Evolutionary conservation across 2,797 vertebrate species (phyloP).

Genomic region (Sebastes nivosus): DNA sequence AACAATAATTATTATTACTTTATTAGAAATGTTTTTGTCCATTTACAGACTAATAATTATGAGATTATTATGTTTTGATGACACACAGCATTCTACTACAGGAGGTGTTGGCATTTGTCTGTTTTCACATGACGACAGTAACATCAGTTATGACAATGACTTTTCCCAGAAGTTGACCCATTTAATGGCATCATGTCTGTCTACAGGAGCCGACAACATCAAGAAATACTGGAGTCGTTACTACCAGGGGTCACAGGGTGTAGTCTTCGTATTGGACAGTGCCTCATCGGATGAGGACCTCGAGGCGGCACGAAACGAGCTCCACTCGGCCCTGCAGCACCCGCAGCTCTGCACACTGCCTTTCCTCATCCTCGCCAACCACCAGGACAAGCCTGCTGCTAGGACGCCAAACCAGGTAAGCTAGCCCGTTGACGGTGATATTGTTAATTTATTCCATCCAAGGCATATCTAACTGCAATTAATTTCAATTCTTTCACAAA

Average conservation of each 20-base stretch:
- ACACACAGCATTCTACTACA: neutral
- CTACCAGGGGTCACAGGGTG: conserved; percentile 99
- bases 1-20: neutral
- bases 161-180: neutral
- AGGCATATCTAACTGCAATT: neutral
- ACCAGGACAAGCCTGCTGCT: conserved; percentile 98
- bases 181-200: conserved; percentile 15
- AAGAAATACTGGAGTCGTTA: conserved; percentile 99
- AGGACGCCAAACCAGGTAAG: conserved; percentile 94
- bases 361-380: conserved; percentile 98
- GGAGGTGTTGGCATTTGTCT: neutral
- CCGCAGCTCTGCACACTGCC: conserved; percentile 98
- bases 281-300: conserved; percentile 95
- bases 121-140: neutral
- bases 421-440: neutral
- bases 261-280: conserved; percentile 97
- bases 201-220: conserved; percentile 93
- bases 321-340: conserved; percentile 97
- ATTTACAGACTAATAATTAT: neutral
- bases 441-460: neutral
- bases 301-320: conserved; percentile 93
- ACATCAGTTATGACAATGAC: neutral
- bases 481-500: neutral
- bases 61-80: neutral
- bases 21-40: neutral